Evolutionary conservation across 2,888 invertebrate species (phyloP).

Genomic region (Hirtodrosophila histrioides): DNA sequence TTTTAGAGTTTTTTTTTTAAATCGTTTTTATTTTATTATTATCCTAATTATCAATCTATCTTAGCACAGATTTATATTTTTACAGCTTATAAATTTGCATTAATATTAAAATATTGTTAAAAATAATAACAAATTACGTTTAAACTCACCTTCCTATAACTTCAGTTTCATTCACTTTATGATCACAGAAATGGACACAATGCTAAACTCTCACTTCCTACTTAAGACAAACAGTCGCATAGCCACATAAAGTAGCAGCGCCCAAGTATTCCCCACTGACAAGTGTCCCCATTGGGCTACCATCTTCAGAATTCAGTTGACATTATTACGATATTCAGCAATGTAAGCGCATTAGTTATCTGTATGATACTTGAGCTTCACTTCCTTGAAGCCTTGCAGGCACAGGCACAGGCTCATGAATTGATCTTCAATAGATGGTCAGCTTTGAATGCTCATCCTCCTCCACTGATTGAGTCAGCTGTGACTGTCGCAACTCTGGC

Average conservation of each 20-base stretch:
- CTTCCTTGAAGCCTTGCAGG: slow-evolving; percentile 40
- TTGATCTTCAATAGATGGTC: slow-evolving; percentile 50
- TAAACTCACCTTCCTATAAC: no score
- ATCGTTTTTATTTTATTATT: no score
- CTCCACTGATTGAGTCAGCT: slow-evolving; percentile 60
- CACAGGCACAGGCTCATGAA: slow-evolving; percentile 9
- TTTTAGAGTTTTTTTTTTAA: no score
- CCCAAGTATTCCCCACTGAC: slow-evolving; percentile 20
- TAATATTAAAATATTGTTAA: no score
- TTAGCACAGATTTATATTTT: no score
- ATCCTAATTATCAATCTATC: no score
- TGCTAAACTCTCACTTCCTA: slow-evolving; percentile 52
- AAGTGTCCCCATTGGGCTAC: slow-evolving; percentile 35
- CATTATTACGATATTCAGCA: slow-evolving; percentile 68
- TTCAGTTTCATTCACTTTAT: background rate
- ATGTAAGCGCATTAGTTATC: slow-evolving; percentile 62
- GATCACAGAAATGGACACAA: no score
- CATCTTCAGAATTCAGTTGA: slow-evolving; percentile 51
- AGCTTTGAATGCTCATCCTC: slow-evolving; percentile 36
- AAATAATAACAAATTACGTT: no score
- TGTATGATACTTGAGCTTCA: slow-evolving; percentile 47
- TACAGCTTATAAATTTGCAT: no score
- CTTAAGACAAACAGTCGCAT: slow-evolving; percentile 31
- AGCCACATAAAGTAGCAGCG: slow-evolving; percentile 22
- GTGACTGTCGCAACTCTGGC: slow-evolving; percentile 30